phyloP scores from a whole-genome alignment of 2,797 vertebrate genomes.

The Xenops minutus region DNA sequence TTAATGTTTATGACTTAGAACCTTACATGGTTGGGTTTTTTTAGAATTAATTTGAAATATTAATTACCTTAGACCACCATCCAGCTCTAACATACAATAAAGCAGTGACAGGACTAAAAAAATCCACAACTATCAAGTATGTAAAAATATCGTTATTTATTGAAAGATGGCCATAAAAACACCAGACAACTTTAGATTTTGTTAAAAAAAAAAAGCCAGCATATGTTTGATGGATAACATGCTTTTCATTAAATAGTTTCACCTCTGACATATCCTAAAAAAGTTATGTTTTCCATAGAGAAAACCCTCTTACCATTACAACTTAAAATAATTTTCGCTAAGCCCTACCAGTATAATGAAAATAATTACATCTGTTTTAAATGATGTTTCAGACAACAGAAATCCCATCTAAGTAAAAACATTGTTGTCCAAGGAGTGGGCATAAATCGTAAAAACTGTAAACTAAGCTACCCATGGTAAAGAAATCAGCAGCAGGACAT shows the following conservation, averaged over 20 bases:
- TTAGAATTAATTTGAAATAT: background rate
- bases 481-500: background rate
- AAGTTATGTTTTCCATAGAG: background rate
- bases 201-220: background rate
- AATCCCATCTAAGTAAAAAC: constrained; percentile 6
- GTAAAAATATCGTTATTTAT: background rate
- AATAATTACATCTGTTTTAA: background rate
- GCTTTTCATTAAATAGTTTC: background rate
- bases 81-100: background rate
- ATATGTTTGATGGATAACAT: background rate
- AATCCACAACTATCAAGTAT: background rate
- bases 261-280: background rate
- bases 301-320: background rate
- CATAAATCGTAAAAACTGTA: background rate
- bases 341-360: background rate
- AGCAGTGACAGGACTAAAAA: background rate
- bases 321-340: background rate
- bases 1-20: background rate
- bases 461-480: background rate
- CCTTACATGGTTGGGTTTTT: background rate
- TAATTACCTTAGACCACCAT: background rate
- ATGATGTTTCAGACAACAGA: background rate
- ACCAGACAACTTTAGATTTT: background rate
- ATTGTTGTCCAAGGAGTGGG: background rate
- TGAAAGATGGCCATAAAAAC: background rate